Conservation (phyloP, 2,888 invertebrate species). For the Vannuccia rotundouncinata region DNA sequence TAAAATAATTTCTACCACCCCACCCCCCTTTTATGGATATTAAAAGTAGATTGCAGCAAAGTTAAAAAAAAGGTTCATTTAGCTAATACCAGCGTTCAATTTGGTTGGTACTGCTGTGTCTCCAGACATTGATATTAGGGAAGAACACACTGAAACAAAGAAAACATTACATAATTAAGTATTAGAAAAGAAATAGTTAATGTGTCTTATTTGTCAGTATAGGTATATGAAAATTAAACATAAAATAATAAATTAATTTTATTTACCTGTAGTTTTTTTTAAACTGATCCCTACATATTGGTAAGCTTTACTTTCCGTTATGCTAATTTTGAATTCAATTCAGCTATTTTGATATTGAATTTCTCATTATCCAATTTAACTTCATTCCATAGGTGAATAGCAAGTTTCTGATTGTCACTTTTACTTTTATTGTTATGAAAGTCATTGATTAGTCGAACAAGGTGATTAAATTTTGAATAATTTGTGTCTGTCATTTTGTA, state of each 20-base stretch:
- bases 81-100: background rate
- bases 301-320: background rate
- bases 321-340: background rate
- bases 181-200: background rate
- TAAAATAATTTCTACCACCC: background rate
- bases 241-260: background rate
- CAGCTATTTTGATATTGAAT: background rate
- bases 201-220: background rate
- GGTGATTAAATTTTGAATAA: background rate
- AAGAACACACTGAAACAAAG: background rate
- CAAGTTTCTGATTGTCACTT: background rate
- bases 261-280: background rate
- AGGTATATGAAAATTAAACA: background rate
- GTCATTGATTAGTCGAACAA: background rate
- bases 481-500: slow-evolving; percentile 13
- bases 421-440: background rate
- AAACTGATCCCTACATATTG: background rate
- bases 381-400: background rate
- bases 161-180: background rate
- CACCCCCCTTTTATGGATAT: background rate
- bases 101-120: background rate
- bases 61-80: background rate
- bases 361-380: background rate
- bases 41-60: background rate
- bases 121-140: background rate